Conservation (phyloP, 2,113 vertebrate genomes). For the Pipra filicauda region DNA sequence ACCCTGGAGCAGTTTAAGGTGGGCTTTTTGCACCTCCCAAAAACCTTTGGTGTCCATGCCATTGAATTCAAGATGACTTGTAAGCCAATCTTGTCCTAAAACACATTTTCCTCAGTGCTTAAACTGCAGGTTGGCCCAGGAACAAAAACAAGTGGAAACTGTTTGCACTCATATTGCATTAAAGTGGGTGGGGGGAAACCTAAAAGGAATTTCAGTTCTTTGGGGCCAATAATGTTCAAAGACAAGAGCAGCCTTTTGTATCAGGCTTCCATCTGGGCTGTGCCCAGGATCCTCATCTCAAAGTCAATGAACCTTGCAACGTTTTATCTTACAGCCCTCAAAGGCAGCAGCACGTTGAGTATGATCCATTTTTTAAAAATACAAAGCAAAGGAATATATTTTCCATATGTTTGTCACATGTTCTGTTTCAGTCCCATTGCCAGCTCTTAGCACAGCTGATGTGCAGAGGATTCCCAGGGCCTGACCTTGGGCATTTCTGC, state of each 20-base stretch:
- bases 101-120: not conserved
- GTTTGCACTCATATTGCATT: not conserved
- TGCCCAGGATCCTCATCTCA: slow-evolving; percentile 2
- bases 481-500: not conserved
- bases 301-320: slow-evolving; percentile 22
- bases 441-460: not conserved
- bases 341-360: slow-evolving; percentile 25
- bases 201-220: slow-evolving; percentile 31
- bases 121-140: not conserved
- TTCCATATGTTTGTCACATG: slow-evolving; percentile 60
- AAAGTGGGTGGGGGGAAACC: not conserved
- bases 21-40: not conserved
- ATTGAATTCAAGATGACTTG: not conserved
- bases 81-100: not conserved
- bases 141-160: not conserved
- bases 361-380: not conserved
- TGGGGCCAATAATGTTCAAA: slow-evolving; percentile 40
- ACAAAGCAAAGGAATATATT: slow-evolving; percentile 23
- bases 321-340: slow-evolving; percentile 26
- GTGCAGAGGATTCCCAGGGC: not conserved
- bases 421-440: not conserved
- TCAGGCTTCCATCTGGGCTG: slow-evolving; percentile 29
- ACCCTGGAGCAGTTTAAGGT: not conserved
- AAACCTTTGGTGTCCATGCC: not conserved
- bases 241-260: not conserved